phyloP scores from a whole-genome alignment of 2,888 invertebrate genomes.

The Papilio demoleus region DNA sequence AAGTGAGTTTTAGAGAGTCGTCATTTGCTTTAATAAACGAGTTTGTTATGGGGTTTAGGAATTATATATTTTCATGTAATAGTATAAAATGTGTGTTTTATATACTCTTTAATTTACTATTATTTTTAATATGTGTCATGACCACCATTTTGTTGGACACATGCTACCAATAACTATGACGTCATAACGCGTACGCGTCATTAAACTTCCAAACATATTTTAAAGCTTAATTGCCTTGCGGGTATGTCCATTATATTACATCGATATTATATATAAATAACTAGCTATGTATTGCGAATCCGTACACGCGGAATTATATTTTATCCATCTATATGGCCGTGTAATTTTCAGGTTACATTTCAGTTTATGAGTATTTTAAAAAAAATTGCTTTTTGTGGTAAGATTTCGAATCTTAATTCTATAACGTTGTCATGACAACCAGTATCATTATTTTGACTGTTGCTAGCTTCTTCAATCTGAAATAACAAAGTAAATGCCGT shows the following conservation, averaged over 20 bases:
- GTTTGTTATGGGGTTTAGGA: background rate
- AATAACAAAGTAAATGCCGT: too few species aligned
- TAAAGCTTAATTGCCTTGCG: slow-evolving; percentile 1
- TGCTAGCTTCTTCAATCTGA: too few species aligned
- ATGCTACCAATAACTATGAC: background rate
- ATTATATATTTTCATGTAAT: background rate
- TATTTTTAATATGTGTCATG: background rate
- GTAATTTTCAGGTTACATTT: too few species aligned
- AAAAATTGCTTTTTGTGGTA: too few species aligned
- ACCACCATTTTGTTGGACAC: background rate
- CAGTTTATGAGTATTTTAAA: too few species aligned
- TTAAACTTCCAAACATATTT: slow-evolving; percentile 14
- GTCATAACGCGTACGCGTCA: background rate
- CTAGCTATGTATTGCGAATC: background rate
- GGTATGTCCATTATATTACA: slow-evolving; percentile 6
- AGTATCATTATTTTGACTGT: too few species aligned
- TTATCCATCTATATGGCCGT: too few species aligned
- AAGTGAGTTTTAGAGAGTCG: too few species aligned
- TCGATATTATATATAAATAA: background rate
- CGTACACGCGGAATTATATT: too few species aligned
- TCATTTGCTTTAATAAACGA: too few species aligned
- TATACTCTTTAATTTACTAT: background rate
- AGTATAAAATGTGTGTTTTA: background rate
- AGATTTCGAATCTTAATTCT: too few species aligned
- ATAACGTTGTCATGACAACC: too few species aligned